These are phyloP conservation scores for Enteromius argenteus DNA, from an alignment of 2,797 vertebrate species.

Conservation along the genomic window DNA sequence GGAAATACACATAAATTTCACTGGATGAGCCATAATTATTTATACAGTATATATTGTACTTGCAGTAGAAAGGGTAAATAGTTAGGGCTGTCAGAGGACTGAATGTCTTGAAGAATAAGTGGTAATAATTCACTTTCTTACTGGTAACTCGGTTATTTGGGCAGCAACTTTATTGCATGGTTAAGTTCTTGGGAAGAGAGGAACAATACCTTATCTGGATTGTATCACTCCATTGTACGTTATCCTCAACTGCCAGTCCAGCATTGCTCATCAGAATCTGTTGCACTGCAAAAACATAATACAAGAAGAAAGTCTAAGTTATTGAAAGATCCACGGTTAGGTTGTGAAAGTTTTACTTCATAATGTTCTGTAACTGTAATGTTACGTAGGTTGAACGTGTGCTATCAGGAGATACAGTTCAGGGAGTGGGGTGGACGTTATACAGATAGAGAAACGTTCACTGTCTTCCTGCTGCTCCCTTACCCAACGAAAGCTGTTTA, in stretches of 20 bases:
- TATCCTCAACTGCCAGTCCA: conserved; percentile 1
- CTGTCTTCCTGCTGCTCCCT: conserved; percentile 60
- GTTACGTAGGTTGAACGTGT: conserved; percentile 10
- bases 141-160: background rate
- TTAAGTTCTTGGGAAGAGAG: conserved; percentile 5
- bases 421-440: conserved; percentile 49
- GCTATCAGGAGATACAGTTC: conserved; percentile 9
- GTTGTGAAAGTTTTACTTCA: conserved; percentile 2
- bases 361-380: conserved; percentile 39
- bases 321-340: background rate
- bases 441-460: conserved; percentile 70
- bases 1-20: background rate
- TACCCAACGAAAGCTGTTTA: conserved; percentile 75
- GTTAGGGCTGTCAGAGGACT: background rate
- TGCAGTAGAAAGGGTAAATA: background rate
- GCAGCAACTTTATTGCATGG: background rate
- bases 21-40: background rate
- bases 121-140: background rate
- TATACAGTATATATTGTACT: background rate
- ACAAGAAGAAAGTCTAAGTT: background rate
- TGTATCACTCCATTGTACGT: conserved; percentile 10
- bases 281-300: background rate
- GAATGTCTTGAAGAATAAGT: background rate
- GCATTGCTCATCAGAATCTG: background rate
- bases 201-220: conserved; percentile 9